A percentile compares a stretch with the other conserved stretches of the same genome.
These are phyloP conservation scores for Trochalopteron elliotii DNA, from an alignment of 2,113 vertebrate species.

Conservation along the genomic window DNA sequence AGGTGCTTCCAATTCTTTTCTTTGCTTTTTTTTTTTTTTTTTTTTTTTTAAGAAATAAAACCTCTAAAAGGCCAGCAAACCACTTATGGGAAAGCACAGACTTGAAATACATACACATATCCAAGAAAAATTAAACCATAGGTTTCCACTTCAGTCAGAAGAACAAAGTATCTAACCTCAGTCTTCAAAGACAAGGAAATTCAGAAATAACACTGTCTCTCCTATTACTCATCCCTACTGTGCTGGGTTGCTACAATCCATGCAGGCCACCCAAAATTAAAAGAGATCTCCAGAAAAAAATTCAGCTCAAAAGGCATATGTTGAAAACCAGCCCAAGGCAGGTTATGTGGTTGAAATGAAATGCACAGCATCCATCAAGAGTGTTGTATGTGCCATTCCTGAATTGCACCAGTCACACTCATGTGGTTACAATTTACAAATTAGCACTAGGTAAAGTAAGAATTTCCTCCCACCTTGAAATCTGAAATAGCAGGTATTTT, in stretches of 20 bases:
- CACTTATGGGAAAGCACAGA: neutral
- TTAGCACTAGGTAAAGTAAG: conserved; percentile 23
- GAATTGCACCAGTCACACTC: neutral
- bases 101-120: neutral
- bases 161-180: conserved; percentile 14
- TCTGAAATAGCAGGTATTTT: neutral
- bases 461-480: conserved; percentile 18
- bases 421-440: conserved; percentile 38
- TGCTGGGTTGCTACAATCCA: neutral
- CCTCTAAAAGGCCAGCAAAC: neutral
- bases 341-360: conserved; percentile 41
- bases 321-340: conserved; percentile 45
- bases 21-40: neutral
- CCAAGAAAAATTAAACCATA: conserved; percentile 2
- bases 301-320: neutral
- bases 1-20: neutral
- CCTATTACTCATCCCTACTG: neutral
- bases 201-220: conserved; percentile 26
- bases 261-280: conserved; percentile 41
- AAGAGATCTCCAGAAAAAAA: conserved; percentile 17
- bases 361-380: neutral
- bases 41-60: neutral
- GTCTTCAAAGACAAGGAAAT: conserved; percentile 48
- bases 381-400: neutral
- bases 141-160: neutral